A percentile compares a stretch with the other conserved stretches of the same genome.
These are phyloP conservation scores for Eledone cirrhosa DNA, from an alignment of 2,888 invertebrate species.

Conservation along the genomic window DNA sequence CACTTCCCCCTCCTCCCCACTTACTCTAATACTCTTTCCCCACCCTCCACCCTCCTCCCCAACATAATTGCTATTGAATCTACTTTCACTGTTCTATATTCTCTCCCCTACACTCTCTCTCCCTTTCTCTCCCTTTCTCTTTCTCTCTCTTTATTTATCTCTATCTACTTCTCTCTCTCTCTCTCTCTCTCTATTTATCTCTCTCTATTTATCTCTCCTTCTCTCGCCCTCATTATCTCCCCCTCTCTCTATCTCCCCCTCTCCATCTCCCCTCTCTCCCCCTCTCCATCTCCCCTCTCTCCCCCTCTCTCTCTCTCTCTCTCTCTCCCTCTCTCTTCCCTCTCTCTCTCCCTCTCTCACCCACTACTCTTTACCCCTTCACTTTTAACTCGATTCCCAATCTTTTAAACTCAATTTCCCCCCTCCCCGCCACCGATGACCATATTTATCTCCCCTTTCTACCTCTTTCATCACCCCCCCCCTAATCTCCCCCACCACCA, in stretches of 20 bases:
- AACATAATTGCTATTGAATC: too few species aligned
- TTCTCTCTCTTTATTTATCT: conserved; percentile 23
- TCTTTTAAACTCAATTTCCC: background rate
- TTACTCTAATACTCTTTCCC: too few species aligned
- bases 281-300: background rate
- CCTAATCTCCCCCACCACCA: conserved; percentile 1
- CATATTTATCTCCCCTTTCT: background rate
- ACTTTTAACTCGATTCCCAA: background rate
- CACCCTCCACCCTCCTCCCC: too few species aligned
- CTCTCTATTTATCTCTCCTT: conserved; percentile 19
- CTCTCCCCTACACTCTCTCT: background rate
- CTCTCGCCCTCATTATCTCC: background rate
- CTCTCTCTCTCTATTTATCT: conserved; percentile 4
- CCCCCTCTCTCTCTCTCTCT: background rate
- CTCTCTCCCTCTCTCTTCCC: background rate
- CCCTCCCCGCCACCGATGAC: background rate
- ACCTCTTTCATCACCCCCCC: background rate
- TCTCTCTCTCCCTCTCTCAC: background rate
- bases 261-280: background rate
- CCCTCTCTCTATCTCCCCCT: background rate
- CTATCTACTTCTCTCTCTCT: background rate
- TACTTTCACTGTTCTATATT: background rate
- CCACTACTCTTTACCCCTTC: background rate
- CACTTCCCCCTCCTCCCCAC: too few species aligned
- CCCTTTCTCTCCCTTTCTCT: background rate